Conservation (phyloP, 2,113 vertebrate genomes). For the Prionailurus bengalensis region DNA sequence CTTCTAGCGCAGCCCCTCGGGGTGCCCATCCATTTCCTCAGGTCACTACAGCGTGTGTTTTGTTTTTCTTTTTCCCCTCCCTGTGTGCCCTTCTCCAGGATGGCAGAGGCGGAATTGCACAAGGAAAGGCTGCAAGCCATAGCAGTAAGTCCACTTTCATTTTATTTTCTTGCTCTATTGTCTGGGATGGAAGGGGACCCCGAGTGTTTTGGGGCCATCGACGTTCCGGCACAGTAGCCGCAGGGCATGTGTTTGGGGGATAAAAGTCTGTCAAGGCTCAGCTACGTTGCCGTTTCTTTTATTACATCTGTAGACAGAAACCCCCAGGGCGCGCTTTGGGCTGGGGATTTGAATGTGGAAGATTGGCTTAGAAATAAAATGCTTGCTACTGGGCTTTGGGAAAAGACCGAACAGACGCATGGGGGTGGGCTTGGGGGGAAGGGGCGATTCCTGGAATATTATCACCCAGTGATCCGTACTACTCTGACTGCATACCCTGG, state of each 20-base stretch:
- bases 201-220: neutral
- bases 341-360: constrained; percentile 68
- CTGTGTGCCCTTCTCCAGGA: constrained; percentile 93
- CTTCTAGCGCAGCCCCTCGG: constrained; percentile 71
- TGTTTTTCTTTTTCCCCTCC: constrained; percentile 75
- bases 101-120: constrained; percentile 98
- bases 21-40: constrained; percentile 73
- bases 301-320: constrained; percentile 25
- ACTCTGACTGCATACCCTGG: neutral
- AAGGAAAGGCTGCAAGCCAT: constrained; percentile 99
- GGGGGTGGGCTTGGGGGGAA: neutral
- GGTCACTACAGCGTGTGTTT: constrained; percentile 84
- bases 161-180: constrained; percentile 84
- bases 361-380: constrained; percentile 76
- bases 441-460: neutral
- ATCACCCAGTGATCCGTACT: neutral
- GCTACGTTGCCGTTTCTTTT: neutral
- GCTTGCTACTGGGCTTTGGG: constrained; percentile 46
- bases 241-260: constrained; percentile 22
- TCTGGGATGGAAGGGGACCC: constrained; percentile 57
- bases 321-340: constrained; percentile 72
- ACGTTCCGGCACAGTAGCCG: constrained; percentile 65
- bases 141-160: constrained; percentile 94
- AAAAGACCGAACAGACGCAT: neutral
- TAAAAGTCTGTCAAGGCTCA: constrained; percentile 79